Conservation (phyloP, 92 coral and sea anemone genomes). For the Heliopora coerulea region DNA sequence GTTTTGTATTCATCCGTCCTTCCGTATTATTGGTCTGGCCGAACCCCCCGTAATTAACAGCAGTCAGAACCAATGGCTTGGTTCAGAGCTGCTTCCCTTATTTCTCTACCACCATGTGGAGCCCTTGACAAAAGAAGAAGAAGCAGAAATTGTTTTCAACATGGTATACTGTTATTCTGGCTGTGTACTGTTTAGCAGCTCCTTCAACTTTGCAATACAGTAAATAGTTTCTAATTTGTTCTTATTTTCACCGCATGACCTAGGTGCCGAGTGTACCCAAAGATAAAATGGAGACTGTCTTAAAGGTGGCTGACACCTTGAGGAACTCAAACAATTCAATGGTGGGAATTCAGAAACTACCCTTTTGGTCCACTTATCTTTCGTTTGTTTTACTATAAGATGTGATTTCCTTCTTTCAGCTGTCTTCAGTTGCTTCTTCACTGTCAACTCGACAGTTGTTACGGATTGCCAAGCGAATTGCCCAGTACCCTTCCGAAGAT, state of each 20-base stretch:
- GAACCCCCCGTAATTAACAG: conserved; percentile 88
- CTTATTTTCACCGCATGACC: too few relatives aligned
- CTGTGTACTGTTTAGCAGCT: too few relatives aligned
- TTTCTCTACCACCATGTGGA: conserved; percentile 85
- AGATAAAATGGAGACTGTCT: conserved; percentile 68
- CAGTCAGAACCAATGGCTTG: conserved; percentile 89
- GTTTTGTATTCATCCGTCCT: conserved; percentile 82
- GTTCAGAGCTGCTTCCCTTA: conserved; percentile 85
- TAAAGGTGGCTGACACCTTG: conserved; percentile 69
- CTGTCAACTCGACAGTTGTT: conserved; percentile 88
- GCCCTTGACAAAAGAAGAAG: conserved; percentile 72
- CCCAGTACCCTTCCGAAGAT: conserved; percentile 73
- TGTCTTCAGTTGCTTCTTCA: conserved; percentile 87
- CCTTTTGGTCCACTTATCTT: neutral
- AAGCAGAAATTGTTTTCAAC: conserved; percentile 76
- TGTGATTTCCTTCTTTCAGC: conserved; percentile 41
- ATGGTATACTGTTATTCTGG: conserved; percentile 56
- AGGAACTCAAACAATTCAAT: conserved; percentile 78
- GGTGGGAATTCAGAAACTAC: conserved; percentile 45
- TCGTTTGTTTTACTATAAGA: neutral
- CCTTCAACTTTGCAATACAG: too few relatives aligned
- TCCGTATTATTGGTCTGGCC: conserved; percentile 88
- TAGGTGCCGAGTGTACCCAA: conserved; percentile 79
- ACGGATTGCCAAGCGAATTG: conserved; percentile 84
- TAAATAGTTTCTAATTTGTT: too few relatives aligned